Percentiles rank a stretch among this genome's conserved stretches.
Evolutionary conservation across 2,797 vertebrate genomes (phyloP).

Genomic region (Gorsachius magnificus): DNA sequence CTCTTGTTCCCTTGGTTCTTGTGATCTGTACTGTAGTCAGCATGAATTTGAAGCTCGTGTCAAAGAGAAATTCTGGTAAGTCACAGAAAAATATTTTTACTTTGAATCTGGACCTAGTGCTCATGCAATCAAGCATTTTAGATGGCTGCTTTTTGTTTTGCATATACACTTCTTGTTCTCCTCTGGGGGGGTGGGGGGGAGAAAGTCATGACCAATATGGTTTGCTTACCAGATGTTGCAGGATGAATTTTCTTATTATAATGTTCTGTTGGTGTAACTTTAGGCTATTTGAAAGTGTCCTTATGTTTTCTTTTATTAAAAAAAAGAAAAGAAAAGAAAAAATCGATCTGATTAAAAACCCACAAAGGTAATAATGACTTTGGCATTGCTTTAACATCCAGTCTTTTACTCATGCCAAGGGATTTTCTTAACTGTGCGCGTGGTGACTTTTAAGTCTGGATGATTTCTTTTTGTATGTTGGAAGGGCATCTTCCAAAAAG

Average conservation of each 20-base stretch:
- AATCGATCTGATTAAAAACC: neutral
- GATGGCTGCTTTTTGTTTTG: neutral
- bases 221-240: neutral
- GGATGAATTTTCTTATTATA: neutral
- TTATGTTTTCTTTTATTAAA: neutral
- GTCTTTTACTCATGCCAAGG: neutral
- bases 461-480: neutral
- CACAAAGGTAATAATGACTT: neutral
- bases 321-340: neutral
- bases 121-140: neutral
- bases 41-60: slow-evolving; percentile 90
- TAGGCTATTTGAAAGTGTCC: neutral
- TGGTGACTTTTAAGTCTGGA: neutral
- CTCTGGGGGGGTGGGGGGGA: neutral
- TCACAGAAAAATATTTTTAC: slow-evolving; percentile 39
- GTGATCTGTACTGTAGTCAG: slow-evolving; percentile 84
- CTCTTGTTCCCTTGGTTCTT: slow-evolving; percentile 80
- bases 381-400: neutral
- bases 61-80: slow-evolving; percentile 97
- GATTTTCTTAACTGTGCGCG: neutral
- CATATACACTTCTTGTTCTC: neutral
- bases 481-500: neutral
- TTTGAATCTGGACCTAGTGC: neutral
- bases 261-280: neutral
- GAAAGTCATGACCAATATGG: neutral